A percentile compares a stretch with the other conserved stretches of the same genome.
Conservation (phyloP, 2,113 vertebrate genomes). For the Alligator mississippiensis region DNA sequence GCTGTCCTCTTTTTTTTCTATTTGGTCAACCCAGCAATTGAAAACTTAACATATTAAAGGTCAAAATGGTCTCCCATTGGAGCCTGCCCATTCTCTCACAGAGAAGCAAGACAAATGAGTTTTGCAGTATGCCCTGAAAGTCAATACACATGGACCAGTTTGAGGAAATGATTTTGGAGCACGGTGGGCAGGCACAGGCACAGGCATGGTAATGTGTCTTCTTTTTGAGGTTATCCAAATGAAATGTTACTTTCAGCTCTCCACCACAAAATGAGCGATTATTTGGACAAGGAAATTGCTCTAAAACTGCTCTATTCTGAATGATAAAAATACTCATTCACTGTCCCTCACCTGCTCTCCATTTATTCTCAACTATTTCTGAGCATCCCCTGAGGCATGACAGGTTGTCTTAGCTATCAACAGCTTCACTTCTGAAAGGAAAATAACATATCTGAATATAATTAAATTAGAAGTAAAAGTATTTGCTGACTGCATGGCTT, state of each 20-base stretch:
- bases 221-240: not conserved
- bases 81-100: not conserved
- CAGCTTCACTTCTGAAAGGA: not conserved
- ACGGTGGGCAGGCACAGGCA: not conserved
- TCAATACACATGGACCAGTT: not conserved
- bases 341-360: not conserved
- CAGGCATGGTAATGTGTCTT: not conserved
- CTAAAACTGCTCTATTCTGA: not conserved
- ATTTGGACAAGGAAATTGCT: not conserved
- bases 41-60: not conserved
- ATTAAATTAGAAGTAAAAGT: no score
- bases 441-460: no score
- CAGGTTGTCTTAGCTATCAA: not conserved
- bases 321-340: not conserved
- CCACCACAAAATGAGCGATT: not conserved
- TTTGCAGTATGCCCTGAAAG: not conserved
- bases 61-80: not conserved
- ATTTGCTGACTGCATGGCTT: not conserved
- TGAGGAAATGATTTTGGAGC: not conserved
- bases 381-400: not conserved
- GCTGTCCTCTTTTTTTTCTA: not conserved
- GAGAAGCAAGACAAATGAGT: not conserved
- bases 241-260: not conserved
- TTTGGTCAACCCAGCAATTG: not conserved
- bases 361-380: not conserved